Base-by-base conservation (phyloP, 2,888 invertebrate genomes). In the Polydrusus pterygomalis region DNA sequence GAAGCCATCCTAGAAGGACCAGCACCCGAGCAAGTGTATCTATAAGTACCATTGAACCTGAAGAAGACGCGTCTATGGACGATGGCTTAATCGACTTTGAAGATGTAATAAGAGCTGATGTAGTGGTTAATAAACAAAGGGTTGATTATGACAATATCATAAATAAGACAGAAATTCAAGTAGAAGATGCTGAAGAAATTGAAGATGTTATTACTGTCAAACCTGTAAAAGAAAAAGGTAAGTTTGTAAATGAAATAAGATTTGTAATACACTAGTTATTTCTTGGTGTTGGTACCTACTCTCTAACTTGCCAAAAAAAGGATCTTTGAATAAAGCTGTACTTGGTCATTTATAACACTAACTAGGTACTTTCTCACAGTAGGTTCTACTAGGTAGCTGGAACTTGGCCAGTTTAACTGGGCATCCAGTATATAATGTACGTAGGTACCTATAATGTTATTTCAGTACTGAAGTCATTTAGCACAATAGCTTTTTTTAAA, bases 101-200 rank as follows among this genome's bases (percentile, higher is more conserved):
- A 63, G 85, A 85, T 78, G 81, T 85, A 45, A 85, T 85, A 40
- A 79, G 84, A 47, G 85, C 85, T 7, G 85, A 85, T 78, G 83
- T 85, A 69, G 84, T 85, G 20, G 81, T 85, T 15, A 84, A 84
- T 78, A 83, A 82, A 65, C 82, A 83, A 74, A 79, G 79, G 70
- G 82, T 84, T 63, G 85, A 85, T 77, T 84, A 84, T 79, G 85
- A 84, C 68, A 83, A 81, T 79, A 65, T 84, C 18, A 84, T 84
- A 64, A 80, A 82, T 51, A 84, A 82, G 77, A 80, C 81, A 6
- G 83, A 84, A 77, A 84, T 84, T 49, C 80, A 82, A 77, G 74
- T 81, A 18, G 79, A 81, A 40, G 75, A 78, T 18, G 30, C 74
- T 17, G 62, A 70, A 15, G 49, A 43, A 49, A 40, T 13, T 56